Evolutionary conservation across 2,113 vertebrate species (phyloP), one percentile per base, ranked within the genome.

Genomic region (Burhinus oedicnemus): DNA sequence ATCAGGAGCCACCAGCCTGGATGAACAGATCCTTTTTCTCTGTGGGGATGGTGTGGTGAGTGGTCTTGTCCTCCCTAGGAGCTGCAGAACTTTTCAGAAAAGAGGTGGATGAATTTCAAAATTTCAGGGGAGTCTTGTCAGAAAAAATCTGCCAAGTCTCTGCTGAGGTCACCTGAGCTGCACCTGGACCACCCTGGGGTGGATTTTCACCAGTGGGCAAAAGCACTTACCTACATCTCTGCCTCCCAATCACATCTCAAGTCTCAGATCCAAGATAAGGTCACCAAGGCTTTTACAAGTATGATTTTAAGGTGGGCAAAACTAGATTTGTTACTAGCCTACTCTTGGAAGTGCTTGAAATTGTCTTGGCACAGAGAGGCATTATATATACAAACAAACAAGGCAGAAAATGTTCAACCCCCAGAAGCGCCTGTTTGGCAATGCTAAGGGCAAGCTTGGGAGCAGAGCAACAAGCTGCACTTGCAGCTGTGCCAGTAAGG

Each of bases 381-480:
- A 7, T 9, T 47, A 23, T 38, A n/a, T 14, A 15, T 4, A 12
- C 65, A 84, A 78, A 55, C 11, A 81, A 84, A 20, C 55, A 58
- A 55, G 62, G 6, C 11, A 78, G 77, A 74, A 91, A 87, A 62
- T 3, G 0, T 30, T 29, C 55, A 94, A 36, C 10, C 10, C 36
- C 25, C 84, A 78, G 14, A 51, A 66, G 27, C 29, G 51, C 32
- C 68, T 72, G 58, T 57, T 77, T 87, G 87, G 80, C 62, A 94
- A 51, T 0, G 9, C 58, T 40, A 5, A 2, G 5, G 49, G 40
- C 14, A 44, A 49, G 32, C 34, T 6, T 38, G 30, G 26, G 58
- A 94, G 64, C 54, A 91, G 72, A 89, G 36, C 58, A 81, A 36
- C 66, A 83, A 71, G 54, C 49, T 83, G 68, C 0, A 1, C 42